Percentiles rank a stretch among this genome's conserved stretches.
phyloP scores from a whole-genome alignment of 37 sponge, comb jelly and placozoan genomes.

The Geodia barretti region DNA sequence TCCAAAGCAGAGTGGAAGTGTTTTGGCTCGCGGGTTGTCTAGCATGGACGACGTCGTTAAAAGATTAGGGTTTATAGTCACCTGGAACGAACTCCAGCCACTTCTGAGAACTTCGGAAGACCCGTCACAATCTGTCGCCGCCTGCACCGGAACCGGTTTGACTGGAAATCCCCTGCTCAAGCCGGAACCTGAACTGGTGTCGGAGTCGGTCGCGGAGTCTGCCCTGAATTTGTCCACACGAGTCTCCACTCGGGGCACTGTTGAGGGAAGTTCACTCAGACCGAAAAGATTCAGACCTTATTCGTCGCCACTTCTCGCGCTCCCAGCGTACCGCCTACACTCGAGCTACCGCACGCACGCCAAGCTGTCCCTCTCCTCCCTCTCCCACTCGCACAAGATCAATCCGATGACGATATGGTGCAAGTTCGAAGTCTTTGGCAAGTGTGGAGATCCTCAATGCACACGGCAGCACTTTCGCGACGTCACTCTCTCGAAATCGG shows the following conservation, averaged over 20 bases:
- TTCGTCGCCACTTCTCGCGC: conserved; percentile 49
- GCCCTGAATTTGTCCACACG: neutral
- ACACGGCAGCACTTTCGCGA: conserved; percentile 44
- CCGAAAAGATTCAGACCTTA: conserved; percentile 4
- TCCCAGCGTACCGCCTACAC: conserved; percentile 47
- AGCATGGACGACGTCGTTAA: too few relatives aligned
- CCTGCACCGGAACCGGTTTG: neutral
- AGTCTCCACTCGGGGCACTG: too few relatives aligned
- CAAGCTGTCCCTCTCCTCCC: conserved; percentile 20
- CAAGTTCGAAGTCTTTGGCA: conserved; percentile 48
- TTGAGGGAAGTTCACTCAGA: neutral
- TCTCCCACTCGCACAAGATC: conserved; percentile 52
- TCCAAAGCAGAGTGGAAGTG: too few relatives aligned
- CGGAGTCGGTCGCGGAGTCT: neutral
- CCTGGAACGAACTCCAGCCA: neutral
- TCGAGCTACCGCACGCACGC: conserved; percentile 26
- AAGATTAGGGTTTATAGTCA: neutral
- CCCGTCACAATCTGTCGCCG: neutral
- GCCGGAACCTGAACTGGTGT: neutral
- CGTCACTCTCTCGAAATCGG: conserved; percentile 13
- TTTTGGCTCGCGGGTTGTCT: too few relatives aligned
- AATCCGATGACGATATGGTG: conserved; percentile 59
- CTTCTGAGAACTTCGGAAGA: neutral
- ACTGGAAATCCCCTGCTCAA: neutral
- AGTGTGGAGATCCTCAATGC: conserved; percentile 52